Conservation (phyloP, 2,113 vertebrate genomes). For the Bubalus kerabau region DNA sequence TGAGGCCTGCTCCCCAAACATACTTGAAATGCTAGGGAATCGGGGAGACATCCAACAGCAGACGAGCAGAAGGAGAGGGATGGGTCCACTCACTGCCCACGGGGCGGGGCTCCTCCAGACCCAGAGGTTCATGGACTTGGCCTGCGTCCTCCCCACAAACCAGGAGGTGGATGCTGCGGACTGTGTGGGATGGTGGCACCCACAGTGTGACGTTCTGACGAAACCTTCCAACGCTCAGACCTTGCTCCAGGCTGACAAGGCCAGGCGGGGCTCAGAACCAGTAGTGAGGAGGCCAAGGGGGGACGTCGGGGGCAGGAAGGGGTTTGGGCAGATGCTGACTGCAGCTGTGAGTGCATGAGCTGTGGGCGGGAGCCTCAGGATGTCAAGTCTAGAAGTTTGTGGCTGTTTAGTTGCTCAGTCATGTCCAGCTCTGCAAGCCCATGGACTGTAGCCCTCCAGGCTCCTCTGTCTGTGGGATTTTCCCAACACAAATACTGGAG, state of each 20-base stretch:
- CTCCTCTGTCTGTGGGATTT: background rate
- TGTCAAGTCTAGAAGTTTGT: background rate
- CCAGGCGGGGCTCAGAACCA: background rate
- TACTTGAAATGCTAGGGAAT: background rate
- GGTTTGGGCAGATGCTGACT: background rate
- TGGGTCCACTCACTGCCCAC: rapidly evolving
- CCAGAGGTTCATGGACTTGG: background rate
- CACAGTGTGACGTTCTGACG: background rate
- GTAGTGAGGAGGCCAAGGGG: background rate
- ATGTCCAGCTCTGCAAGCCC: background rate
- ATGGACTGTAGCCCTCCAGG: background rate
- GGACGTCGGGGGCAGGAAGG: background rate
- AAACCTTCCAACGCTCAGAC: background rate
- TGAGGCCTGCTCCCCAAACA: background rate
- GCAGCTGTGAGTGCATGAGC: background rate
- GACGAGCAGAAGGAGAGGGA: background rate
- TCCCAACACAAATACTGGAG: background rate
- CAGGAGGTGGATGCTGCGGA: too few species aligned
- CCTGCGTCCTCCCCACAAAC: rapidly evolving
- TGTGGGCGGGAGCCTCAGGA: background rate
- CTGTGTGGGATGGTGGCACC: rapidly evolving
- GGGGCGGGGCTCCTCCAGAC: background rate
- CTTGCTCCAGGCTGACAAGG: background rate
- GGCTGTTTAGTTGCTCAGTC: background rate
- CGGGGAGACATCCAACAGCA: background rate